phyloP scores from a whole-genome alignment of 2,113 vertebrate species.

The Dromiciops gliroides region DNA sequence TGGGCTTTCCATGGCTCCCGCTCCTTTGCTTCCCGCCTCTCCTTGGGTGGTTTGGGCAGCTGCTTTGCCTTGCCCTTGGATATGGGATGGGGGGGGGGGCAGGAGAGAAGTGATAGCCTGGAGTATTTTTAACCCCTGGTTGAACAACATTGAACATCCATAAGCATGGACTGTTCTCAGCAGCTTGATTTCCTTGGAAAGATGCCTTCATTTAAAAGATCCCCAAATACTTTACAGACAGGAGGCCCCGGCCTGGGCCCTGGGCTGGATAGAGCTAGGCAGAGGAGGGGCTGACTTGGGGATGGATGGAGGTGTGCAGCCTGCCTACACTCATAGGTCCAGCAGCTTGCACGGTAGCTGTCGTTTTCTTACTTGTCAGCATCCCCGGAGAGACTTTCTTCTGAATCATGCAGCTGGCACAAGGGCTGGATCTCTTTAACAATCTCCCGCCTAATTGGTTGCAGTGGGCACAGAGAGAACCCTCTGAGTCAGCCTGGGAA shows the following conservation, averaged over 20 bases:
- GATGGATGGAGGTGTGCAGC: background rate
- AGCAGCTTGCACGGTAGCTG: slow-evolving; percentile 28
- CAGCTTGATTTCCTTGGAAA: slow-evolving; percentile 45
- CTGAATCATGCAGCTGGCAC: slow-evolving; percentile 63
- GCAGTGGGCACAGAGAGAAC: slow-evolving; percentile 50
- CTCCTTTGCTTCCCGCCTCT: slow-evolving; percentile 66
- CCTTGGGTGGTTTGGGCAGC: slow-evolving; percentile 78
- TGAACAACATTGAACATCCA: slow-evolving; percentile 9
- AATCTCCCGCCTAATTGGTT: slow-evolving; percentile 44
- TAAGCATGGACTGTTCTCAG: slow-evolving; percentile 27
- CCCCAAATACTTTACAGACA: background rate
- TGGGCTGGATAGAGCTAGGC: background rate
- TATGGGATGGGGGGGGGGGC: slow-evolving; percentile 15
- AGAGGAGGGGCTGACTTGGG: background rate
- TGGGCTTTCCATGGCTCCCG: slow-evolving; percentile 34
- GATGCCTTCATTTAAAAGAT: background rate
- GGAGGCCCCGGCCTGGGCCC: background rate
- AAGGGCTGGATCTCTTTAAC: slow-evolving; percentile 41
- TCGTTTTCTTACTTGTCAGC: slow-evolving; percentile 61
- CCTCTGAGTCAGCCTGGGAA: slow-evolving; percentile 72
- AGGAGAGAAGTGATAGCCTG: slow-evolving; percentile 1
- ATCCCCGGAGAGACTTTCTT: slow-evolving; percentile 46
- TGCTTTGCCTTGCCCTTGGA: slow-evolving; percentile 72
- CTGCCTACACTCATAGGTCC: background rate
- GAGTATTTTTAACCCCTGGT: slow-evolving; percentile 74